phyloP scores from a whole-genome alignment of 2,888 invertebrate species.

The Hyalella azteca region DNA sequence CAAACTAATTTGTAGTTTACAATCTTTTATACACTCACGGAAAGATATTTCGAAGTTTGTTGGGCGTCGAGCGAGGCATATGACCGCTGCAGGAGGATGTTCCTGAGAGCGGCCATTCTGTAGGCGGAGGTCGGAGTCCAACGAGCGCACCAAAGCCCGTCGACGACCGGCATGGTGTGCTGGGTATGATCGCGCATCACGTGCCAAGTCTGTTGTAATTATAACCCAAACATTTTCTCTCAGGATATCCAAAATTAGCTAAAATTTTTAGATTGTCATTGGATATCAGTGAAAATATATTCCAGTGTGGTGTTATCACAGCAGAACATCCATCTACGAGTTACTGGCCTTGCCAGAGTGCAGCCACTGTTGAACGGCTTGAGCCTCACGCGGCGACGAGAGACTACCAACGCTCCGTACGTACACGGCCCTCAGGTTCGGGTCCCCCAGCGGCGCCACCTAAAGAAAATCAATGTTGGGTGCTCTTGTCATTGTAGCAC shows the following conservation, averaged over 20 bases:
- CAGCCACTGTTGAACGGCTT: slow-evolving; percentile 6
- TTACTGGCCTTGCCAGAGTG: background rate
- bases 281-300: no score
- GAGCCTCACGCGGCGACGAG: background rate
- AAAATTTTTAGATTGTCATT: no score
- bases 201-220: slow-evolving; percentile 26
- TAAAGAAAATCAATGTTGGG: background rate
- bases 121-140: background rate
- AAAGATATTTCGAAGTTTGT: background rate
- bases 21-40: no score
- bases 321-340: no score
- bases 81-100: background rate
- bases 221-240: no score
- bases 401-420: background rate
- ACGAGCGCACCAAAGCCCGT: background rate
- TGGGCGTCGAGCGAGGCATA: background rate
- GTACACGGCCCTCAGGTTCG: background rate
- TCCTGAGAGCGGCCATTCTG: background rate
- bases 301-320: no score
- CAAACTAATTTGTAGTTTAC: no score
- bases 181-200: background rate
- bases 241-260: no score
- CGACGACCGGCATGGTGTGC: background rate
- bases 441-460: slow-evolving; percentile 28
- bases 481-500: background rate